Base-by-base conservation (phyloP, 1,140 invertebrate species). In the Goniozus legneri region DNA sequence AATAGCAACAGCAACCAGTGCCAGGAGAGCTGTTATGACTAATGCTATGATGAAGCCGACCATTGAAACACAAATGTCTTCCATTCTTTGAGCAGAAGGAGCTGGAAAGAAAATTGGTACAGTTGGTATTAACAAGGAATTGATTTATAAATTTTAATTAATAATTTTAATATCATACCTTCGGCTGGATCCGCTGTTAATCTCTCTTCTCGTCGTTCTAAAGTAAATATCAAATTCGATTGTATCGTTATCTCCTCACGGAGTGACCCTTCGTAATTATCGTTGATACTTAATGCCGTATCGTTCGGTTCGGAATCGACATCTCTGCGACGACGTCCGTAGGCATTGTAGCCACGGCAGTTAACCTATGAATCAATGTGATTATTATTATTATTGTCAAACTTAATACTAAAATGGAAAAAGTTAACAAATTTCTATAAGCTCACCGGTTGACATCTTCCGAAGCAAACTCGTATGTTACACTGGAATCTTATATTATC, bases 401-500 rank as follows among this genome's bases (percentile, higher is more conserved):
- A 39, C 27, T 33, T 13, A 7, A 21, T 34, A 38, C 8, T 13
- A n/a, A n/a, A n/a, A n/a, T n/a, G n/a, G n/a, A n/a, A 40, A n/a
- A n/a, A n/a, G n/a, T n/a, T 21, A 6, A 37, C 33, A 21, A 16
- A 19, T 35, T 19, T n/a, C 20, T 34, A 22, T 32, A 32, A 12
- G 79, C 84, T 82, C 79, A 91, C 91, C 48, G 93, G 92, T 81
- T 94, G 92, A 76, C 93, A 96, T 74, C 86, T 89, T 69, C 92
- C 91, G 66, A 96, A 96, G 79, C 93, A 96, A 3, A 96, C 92
- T 34, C 92, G 81, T 65, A 96, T 93, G 67, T 95, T 95, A 69
- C 93, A 96, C 71, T 95, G 92, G 88, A 96, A 96, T 71, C 91
- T 79, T 58, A 96, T 92, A 65, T 93, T 95, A 61, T 95, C 92